A percentile compares a stretch with the other conserved stretches of the same genome.
Conservation (phyloP, 1,140 invertebrate species). For the Bombus fervidus region DNA sequence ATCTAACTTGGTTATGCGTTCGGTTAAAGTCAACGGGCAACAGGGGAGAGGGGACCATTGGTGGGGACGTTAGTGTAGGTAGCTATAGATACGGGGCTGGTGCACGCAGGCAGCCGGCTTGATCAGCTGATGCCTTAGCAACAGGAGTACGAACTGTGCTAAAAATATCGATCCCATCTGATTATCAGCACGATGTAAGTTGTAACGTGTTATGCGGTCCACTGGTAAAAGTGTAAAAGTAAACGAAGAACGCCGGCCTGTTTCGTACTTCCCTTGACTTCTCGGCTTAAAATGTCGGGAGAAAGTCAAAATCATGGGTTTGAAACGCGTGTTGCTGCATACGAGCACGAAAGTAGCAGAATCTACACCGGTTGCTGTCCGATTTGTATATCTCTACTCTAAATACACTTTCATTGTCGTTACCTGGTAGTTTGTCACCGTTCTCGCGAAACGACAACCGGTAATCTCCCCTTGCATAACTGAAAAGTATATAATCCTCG, state of each 20-base stretch:
- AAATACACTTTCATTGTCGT: not conserved
- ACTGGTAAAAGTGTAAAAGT: constrained; percentile 21
- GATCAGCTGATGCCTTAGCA: constrained; percentile 82
- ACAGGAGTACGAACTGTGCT: constrained; percentile 79
- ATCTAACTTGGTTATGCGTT: not conserved
- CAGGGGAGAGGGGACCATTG: too few species aligned
- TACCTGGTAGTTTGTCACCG: not conserved
- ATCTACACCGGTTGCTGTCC: not conserved
- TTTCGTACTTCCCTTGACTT: not conserved
- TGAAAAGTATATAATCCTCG: not conserved
- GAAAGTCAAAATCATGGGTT: constrained; percentile 9
- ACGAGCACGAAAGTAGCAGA: not conserved
- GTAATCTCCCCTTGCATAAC: constrained; percentile 14
- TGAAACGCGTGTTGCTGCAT: not conserved
- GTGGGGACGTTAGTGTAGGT: not conserved
- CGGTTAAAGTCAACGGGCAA: not conserved
- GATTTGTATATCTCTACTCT: not conserved
- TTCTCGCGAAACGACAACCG: not conserved
- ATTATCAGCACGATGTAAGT: constrained; percentile 53
- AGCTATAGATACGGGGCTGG: constrained; percentile 50
- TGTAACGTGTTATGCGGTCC: constrained; percentile 13
- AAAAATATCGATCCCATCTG: constrained; percentile 75
- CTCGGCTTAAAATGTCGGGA: not conserved
- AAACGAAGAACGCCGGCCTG: not conserved
- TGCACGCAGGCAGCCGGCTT: constrained; percentile 63